A percentile compares a stretch with the other conserved stretches of the same genome.
Conservation (phyloP, 2,113 vertebrate genomes). For the Calonectris borealis region DNA sequence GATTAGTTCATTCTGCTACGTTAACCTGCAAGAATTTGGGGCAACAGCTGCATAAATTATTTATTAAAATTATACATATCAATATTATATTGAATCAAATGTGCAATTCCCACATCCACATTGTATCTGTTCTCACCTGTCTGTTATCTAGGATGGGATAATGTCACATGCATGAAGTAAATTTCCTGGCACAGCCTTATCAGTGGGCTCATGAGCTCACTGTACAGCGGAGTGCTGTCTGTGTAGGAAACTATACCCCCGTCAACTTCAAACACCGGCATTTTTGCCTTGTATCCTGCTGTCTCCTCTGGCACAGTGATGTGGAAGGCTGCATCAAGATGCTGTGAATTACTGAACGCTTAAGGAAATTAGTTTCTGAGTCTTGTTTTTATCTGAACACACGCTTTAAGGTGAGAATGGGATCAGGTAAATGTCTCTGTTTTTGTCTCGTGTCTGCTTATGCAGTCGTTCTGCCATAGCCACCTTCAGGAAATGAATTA, state of each 20-base stretch:
- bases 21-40: not conserved
- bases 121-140: not conserved
- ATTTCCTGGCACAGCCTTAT: not conserved
- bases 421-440: not conserved
- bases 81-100: not conserved
- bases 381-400: not conserved
- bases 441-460: not conserved
- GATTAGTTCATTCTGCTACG: not conserved
- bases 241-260: not conserved
- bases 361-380: not conserved
- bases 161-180: not conserved
- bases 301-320: not conserved
- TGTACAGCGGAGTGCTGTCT: not conserved
- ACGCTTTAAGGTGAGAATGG: not conserved
- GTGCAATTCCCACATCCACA: not conserved
- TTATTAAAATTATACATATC: not conserved
- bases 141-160: not conserved
- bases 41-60: not conserved
- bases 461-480: not conserved
- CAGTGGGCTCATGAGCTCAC: not conserved
- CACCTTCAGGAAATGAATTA: conserved; percentile 12
- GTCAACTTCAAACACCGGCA: not conserved
- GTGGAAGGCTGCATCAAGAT: not conserved
- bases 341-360: not conserved
- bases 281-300: not conserved